These are phyloP conservation scores for Hedya salicella DNA, from an alignment of 2,888 invertebrate genomes.

Conservation along the genomic window DNA sequence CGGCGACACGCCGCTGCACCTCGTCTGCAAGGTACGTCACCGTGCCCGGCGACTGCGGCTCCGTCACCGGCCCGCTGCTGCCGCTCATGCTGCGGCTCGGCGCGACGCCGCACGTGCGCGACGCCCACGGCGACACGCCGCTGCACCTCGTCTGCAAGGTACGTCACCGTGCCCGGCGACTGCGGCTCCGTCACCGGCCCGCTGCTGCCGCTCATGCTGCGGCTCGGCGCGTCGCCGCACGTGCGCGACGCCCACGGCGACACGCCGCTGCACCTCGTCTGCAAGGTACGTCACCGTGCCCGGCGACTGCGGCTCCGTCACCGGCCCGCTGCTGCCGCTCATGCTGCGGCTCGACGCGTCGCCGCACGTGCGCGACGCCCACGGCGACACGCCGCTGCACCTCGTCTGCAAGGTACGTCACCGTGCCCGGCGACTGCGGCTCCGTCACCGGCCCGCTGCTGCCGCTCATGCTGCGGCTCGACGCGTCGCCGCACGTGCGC, in stretches of 20 bases:
- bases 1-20: slow-evolving; percentile 95
- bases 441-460: slow-evolving; percentile 64
- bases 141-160: slow-evolving; percentile 93
- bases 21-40: slow-evolving; percentile 88
- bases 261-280: slow-evolving; percentile 94
- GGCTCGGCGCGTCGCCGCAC: slow-evolving; percentile 92
- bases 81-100: slow-evolving; percentile 90
- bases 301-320: slow-evolving; percentile 48
- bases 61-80: slow-evolving; percentile 65
- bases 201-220: slow-evolving; percentile 87
- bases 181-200: slow-evolving; percentile 47
- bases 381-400: slow-evolving; percentile 95
- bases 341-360: slow-evolving; percentile 92
- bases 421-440: slow-evolving; percentile 48
- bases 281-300: slow-evolving; percentile 79
- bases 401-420: slow-evolving; percentile 88
- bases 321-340: slow-evolving; percentile 80
- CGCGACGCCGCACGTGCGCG: slow-evolving; percentile 91
- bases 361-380: slow-evolving; percentile 91
- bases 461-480: slow-evolving; percentile 89
- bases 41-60: slow-evolving; percentile 48
- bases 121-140: slow-evolving; percentile 94
- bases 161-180: slow-evolving; percentile 45
- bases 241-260: slow-evolving; percentile 93
- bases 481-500: slow-evolving; percentile 91